Evolutionary conservation across 2,113 vertebrate species (phyloP).

Genomic region (Merops nubicus): DNA sequence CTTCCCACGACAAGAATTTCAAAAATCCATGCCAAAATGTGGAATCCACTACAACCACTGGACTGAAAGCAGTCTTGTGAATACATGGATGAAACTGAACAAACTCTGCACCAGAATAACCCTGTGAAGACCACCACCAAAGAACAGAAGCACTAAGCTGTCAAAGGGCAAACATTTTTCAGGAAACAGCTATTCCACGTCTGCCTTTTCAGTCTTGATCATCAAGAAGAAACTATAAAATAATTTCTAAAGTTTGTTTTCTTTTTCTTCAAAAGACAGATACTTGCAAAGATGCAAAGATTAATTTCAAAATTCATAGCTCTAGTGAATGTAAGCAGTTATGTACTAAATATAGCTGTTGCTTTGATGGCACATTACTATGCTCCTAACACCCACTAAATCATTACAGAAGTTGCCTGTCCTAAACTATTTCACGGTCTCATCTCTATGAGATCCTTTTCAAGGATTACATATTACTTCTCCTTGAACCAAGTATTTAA

Average conservation of each 20-base stretch:
- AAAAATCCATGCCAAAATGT: neutral
- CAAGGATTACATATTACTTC: neutral
- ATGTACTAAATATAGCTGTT: neutral
- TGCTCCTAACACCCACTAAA: neutral
- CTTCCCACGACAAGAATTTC: neutral
- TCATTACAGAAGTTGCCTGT: neutral
- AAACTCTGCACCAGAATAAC: neutral
- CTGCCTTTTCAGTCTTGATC: neutral
- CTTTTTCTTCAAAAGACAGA: neutral
- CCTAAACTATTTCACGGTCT: neutral
- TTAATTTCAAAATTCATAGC: neutral
- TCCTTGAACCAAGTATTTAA: neutral
- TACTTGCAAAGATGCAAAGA: neutral
- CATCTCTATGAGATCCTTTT: neutral
- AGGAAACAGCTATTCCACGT: neutral
- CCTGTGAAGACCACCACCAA: neutral
- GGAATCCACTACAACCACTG: neutral
- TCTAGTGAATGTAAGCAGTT: neutral
- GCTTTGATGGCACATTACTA: neutral
- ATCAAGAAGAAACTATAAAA: neutral
- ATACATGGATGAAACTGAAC: neutral
- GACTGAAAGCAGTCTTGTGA: neutral
- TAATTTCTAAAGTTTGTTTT: neutral
- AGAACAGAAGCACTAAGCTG: neutral
- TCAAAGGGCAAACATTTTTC: neutral